Base-by-base conservation (phyloP, 2,113 vertebrate species). In the Aptenodytes patagonicus region DNA sequence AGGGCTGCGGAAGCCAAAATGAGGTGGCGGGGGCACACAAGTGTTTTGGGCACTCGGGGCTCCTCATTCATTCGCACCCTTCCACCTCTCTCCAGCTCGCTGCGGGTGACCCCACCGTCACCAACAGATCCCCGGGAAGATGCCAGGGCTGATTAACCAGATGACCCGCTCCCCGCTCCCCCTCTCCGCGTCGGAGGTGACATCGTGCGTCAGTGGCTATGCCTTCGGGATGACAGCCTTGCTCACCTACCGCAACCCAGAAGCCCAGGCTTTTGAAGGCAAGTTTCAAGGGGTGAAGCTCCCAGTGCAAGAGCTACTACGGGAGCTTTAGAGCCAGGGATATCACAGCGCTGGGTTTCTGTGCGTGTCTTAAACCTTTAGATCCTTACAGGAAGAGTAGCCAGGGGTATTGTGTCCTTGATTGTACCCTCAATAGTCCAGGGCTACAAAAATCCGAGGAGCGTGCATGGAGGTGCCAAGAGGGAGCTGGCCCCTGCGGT, bases 61-160 rank as follows among this genome's bases (percentile, higher is more conserved):
- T 76, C 44, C 24, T 75, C n/a, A 17, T 32, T n/a, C 4, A 12
- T 40, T 61, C 24, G 65, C 2, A 1, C 15, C 38, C 25, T 61
- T 19, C 55, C 42, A 12, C 18, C 61, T 54, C 62, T 94, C 65
- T 92, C 72, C 84, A 96, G 93, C 57, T 89, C 28, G 0, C 78
- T 65, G 40, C n/a, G 79, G 95, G 78, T 87, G 77, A 94, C 70
- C 36, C 49, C 65, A 9, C 15, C 51, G 10, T 5, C 65, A 31
- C 75, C 4, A 1, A 4, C 8, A 31, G 75, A 4, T 5, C 17
- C 6, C 32, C 24, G 6, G 49, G 92, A 91, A 88, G 93, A 99
- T 99, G 99, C 99, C 99, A 3, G 99, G 99, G 88, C 98, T 99
- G 90, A 97, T 99, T 44, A 99, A 99, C 97, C 95, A 97, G 86